A percentile compares a stretch with the other conserved stretches of the same genome.
Evolutionary conservation across 1,140 invertebrate genomes (phyloP).

Genomic region (Euwallacea similis): DNA sequence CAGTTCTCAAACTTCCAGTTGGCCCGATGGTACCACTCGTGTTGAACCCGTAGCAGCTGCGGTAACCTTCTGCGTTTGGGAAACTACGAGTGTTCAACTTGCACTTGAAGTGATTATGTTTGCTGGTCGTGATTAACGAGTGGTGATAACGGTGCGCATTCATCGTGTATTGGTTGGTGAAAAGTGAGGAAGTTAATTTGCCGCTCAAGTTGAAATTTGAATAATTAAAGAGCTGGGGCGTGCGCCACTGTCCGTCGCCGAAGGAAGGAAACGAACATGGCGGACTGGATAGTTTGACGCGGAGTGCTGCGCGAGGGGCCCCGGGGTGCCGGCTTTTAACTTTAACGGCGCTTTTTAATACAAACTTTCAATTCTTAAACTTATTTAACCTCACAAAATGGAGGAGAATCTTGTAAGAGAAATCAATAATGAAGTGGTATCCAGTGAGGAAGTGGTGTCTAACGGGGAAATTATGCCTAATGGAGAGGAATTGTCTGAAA

Average conservation of each 20-base stretch:
- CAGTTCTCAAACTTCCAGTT: constrained; percentile 26
- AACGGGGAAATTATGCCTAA: no score
- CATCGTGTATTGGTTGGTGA: no score
- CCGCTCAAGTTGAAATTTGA: no score
- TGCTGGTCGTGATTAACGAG: not conserved
- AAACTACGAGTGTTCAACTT: not conserved
- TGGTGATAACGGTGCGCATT: not conserved
- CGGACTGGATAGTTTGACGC: constrained; percentile 23
- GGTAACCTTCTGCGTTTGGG: no score
- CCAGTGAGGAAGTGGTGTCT: no score
- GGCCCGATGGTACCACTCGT: constrained; percentile 32
- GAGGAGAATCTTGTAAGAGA: not conserved
- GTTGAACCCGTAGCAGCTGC: constrained; percentile 7
- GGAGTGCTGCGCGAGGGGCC: not conserved
- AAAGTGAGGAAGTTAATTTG: no score
- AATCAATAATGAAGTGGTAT: no score
- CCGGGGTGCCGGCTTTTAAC: no score
- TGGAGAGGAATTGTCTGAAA: no score
- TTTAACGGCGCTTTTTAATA: no score
- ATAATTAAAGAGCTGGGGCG: no score
- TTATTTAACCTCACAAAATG: constrained; percentile 7
- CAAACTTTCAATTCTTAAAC: no score
- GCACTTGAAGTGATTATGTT: not conserved
- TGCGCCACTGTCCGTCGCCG: not conserved
- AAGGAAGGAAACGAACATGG: constrained; percentile 25